Conservation (phyloP, 2,113 vertebrate species). For the Gymnarchus niloticus region DNA sequence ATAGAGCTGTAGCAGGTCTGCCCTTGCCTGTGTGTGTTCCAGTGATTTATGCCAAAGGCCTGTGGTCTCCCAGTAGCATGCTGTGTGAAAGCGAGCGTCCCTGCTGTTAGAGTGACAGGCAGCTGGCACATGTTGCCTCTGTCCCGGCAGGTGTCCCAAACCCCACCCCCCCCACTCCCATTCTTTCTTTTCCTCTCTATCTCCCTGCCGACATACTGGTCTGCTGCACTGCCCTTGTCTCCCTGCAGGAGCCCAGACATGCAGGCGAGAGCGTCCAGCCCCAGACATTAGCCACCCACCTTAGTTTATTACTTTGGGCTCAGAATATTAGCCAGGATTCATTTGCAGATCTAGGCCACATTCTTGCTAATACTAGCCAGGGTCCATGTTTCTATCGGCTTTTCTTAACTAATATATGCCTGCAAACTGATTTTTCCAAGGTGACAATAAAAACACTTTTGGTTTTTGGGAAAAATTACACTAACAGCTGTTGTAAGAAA, state of each 20-base stretch:
- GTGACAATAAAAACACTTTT: neutral
- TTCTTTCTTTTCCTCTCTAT: slow-evolving; percentile 35
- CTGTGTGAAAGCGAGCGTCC: slow-evolving; percentile 62
- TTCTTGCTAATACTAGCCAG: neutral
- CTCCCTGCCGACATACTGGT: neutral
- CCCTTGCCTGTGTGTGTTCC: slow-evolving; percentile 58
- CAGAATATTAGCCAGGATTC: neutral
- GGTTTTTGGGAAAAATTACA: neutral
- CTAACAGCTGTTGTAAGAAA: neutral
- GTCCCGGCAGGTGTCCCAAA: slow-evolving; percentile 61
- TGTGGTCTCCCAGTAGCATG: slow-evolving; percentile 52
- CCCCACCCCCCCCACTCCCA: slow-evolving; percentile 44
- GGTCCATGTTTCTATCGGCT: neutral
- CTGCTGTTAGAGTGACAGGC: slow-evolving; percentile 70
- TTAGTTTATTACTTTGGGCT: neutral
- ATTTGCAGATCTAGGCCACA: neutral
- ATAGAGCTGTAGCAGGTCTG: slow-evolving; percentile 6
- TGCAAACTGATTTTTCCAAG: neutral
- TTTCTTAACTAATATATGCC: neutral
- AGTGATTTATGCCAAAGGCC: slow-evolving; percentile 73
- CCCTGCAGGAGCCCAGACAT: neutral
- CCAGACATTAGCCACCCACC: neutral
- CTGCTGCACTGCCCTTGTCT: slow-evolving; percentile 26
- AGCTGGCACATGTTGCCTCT: slow-evolving; percentile 54
- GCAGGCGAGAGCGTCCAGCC: neutral